Evolutionary conservation across 2,113 vertebrate genomes (phyloP).

Genomic region (Melanostigma gelatinosum): DNA sequence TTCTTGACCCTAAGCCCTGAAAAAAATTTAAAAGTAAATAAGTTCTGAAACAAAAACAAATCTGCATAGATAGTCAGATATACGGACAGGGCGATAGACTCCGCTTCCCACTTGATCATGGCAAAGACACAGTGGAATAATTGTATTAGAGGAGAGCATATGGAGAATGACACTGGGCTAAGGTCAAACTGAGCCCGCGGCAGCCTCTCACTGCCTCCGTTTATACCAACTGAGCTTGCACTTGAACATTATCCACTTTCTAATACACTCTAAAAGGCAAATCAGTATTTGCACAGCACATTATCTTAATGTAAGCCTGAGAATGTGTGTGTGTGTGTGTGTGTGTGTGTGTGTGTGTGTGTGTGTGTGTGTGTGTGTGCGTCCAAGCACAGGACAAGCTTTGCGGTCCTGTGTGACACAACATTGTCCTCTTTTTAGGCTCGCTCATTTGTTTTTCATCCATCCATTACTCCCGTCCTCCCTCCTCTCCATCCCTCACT

Average conservation of each 20-base stretch:
- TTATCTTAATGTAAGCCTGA: conserved; percentile 73
- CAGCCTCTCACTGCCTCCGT: conserved; percentile 42
- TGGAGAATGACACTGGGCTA: conserved; percentile 63
- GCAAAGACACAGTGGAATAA: conserved; percentile 42
- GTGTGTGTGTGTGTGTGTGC: conserved; percentile 58
- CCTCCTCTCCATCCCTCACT: conserved; percentile 70
- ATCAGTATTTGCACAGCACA: conserved; percentile 67
- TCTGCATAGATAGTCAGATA: not conserved
- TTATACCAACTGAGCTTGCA: conserved; percentile 38
- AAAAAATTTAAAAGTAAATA: not conserved
- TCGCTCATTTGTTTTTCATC: conserved; percentile 74
- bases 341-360: conserved; percentile 58
- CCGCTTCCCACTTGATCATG: conserved; percentile 12
- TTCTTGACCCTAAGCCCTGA: not conserved
- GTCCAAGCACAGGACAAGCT: conserved; percentile 47
- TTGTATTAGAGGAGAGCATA: conserved; percentile 60
- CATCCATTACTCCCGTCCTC: conserved; percentile 71
- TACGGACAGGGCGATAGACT: conserved; percentile 10
- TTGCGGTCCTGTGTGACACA: conserved; percentile 54
- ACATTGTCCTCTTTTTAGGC: conserved; percentile 72
- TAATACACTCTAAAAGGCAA: conserved; percentile 77
- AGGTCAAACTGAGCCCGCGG: conserved; percentile 69
- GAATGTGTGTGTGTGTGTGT: conserved; percentile 34
- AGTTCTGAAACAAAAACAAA: not conserved
- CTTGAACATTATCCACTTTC: conserved; percentile 78